Evolutionary conservation across 2,113 vertebrate genomes (phyloP).

Genomic region (Hassar affinis): DNA sequence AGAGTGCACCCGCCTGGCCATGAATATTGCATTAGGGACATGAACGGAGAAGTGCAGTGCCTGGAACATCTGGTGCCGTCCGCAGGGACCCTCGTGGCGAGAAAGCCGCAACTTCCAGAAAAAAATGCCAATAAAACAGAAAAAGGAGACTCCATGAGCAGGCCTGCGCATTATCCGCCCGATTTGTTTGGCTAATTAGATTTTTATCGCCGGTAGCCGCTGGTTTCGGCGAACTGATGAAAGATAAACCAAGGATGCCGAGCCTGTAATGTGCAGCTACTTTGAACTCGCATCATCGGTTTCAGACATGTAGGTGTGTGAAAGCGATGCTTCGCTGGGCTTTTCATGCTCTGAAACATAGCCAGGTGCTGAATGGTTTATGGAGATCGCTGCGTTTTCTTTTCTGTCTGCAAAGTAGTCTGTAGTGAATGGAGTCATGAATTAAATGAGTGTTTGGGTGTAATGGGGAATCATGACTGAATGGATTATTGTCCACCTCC

Average conservation of each 20-base stretch:
- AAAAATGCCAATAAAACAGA: constrained; percentile 68
- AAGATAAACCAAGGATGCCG: constrained; percentile 41
- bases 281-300: constrained; percentile 23
- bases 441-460: constrained; percentile 32
- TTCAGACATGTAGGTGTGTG: constrained; percentile 19
- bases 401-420: constrained; percentile 37
- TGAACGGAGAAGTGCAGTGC: constrained; percentile 77
- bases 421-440: constrained; percentile 45
- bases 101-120: constrained; percentile 75
- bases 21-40: constrained; percentile 82
- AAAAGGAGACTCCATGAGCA: constrained; percentile 61
- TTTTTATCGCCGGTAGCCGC: constrained; percentile 70
- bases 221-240: constrained; percentile 56
- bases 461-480: constrained; percentile 15
- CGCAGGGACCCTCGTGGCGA: constrained; percentile 78
- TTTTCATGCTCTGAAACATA: background rate
- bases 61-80: constrained; percentile 81
- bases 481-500: constrained; percentile 39
- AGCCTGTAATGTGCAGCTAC: constrained; percentile 25
- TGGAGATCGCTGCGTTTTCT: constrained; percentile 38
- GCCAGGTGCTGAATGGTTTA: constrained; percentile 42
- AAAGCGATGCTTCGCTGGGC: background rate
- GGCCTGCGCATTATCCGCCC: constrained; percentile 72
- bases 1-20: constrained; percentile 75
- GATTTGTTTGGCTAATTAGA: constrained; percentile 80